Evolutionary conservation across 2,113 vertebrate species (phyloP), one percentile per base, ranked within the genome.

Genomic region (Nothobranchius furzeri): DNA sequence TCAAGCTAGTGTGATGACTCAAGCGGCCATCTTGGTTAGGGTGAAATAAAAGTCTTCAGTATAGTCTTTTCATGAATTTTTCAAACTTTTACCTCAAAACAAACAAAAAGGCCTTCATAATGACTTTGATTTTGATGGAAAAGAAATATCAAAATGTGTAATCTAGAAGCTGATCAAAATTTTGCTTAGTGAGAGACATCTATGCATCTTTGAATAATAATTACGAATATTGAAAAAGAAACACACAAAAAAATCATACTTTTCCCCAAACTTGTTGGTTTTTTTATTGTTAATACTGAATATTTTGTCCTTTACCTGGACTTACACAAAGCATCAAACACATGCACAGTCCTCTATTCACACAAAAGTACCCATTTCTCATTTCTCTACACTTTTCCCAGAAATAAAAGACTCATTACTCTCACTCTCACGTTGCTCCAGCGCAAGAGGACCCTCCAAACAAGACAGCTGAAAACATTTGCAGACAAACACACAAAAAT

Each of bases 241-340:
- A 49, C 60, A 77, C 71, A 80, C 65, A 51, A 14, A 56, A 46
- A 54, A 15, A 20, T 1, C 15, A 61, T 13, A n/a, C 78, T 85
- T 70, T 90, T 89, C 90, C 30, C 30, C 76, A 89, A 88, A 89
- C 51, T n/a, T 88, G 79, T 86, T 30, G 30, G 73, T 30, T 76
- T 64, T 55, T 93, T 91, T 93, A 90, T 93, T 94, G 93, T 93
- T 96, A 96, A 95, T 95, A 95, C 83, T 92, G 93, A 95, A 95
- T 96, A 94, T 93, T 95, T 68, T 92, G 91, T 94, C 92, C 92
- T 91, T 86, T 72, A 90, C 74, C 91, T 37, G 86, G 91, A 94
- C 92, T 82, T 94, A 93, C 92, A 95, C 91, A 94, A 94, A 94
- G 92, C 91, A 85, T 93, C 85, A 72, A 92, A 93, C 90, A 95